A percentile compares a stretch with the other conserved stretches of the same genome.
Conservation (phyloP, 2,113 vertebrate species). For the Bettongia penicillata region DNA sequence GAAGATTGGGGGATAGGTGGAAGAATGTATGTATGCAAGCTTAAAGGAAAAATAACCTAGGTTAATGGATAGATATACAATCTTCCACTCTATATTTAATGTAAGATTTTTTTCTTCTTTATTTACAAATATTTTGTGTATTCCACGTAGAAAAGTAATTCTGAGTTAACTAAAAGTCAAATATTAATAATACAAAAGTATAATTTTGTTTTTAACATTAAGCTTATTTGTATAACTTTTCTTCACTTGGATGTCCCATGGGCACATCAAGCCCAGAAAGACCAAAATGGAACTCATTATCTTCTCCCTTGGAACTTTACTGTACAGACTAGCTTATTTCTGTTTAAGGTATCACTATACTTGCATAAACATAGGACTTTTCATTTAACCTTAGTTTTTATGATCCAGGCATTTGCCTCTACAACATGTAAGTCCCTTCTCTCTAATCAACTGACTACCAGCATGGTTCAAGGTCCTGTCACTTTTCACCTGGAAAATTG, state of each 20-base stretch:
- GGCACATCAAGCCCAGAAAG: background rate
- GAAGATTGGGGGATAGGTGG: background rate
- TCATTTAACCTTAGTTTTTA: background rate
- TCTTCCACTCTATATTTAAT: background rate
- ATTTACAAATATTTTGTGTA: too few relatives aligned
- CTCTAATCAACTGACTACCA: background rate
- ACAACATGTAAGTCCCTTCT: background rate
- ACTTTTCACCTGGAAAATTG: background rate
- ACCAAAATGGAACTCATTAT: background rate
- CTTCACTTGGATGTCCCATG: background rate
- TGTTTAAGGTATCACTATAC: too few relatives aligned
- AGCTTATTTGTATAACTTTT: background rate
- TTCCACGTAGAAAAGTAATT: background rate
- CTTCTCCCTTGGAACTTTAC: background rate
- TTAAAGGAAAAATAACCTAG: background rate
- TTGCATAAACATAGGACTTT: background rate
- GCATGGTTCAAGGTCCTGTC: background rate
- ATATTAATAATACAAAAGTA: background rate
- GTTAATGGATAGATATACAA: background rate
- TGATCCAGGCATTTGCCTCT: background rate
- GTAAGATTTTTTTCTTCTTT: too few relatives aligned
- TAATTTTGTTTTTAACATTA: background rate
- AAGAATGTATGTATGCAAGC: slow-evolving; percentile 2
- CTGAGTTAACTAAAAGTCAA: background rate
- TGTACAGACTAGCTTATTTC: background rate